Percentiles rank a stretch among this genome's conserved stretches.
phyloP scores from a whole-genome alignment of 1,140 invertebrate genomes.

The Helicoverpa armigera region DNA sequence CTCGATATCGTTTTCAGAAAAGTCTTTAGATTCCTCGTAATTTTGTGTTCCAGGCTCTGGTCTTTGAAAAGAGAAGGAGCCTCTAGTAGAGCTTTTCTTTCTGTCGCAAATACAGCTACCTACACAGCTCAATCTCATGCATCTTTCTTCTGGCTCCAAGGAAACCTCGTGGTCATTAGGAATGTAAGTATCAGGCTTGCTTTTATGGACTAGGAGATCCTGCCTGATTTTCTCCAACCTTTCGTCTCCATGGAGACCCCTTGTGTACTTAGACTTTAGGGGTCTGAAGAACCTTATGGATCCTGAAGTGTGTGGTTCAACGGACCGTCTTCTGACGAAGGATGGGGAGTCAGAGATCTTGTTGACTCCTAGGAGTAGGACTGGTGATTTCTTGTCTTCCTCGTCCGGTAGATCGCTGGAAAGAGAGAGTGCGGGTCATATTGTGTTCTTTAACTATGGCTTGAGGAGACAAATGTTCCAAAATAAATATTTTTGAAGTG shows the following conservation, averaged over 20 bases:
- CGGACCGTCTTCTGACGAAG: conserved; percentile 72
- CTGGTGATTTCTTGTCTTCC: conserved; percentile 83
- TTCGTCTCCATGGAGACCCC: conserved; percentile 80
- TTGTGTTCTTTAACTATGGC: neutral
- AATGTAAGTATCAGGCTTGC: conserved; percentile 79
- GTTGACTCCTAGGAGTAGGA: conserved; percentile 81
- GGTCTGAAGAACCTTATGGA: conserved; percentile 81
- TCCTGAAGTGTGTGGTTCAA: conserved; percentile 73
- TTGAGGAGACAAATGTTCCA: neutral
- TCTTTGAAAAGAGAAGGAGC: conserved; percentile 80
- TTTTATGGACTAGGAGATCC: conserved; percentile 81
- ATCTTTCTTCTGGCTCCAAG: conserved; percentile 71
- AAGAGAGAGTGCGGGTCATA: conserved; percentile 59
- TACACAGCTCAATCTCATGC: conserved; percentile 75
- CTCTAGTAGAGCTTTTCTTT: conserved; percentile 74
- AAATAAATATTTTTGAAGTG: too few relatives aligned
- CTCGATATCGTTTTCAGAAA: conserved; percentile 80
- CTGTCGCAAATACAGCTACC: conserved; percentile 77
- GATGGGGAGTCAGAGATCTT: conserved; percentile 82
- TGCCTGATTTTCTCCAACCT: conserved; percentile 81
- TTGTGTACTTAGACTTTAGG: conserved; percentile 81
- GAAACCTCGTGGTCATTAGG: conserved; percentile 73
- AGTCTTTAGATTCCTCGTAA: conserved; percentile 64
- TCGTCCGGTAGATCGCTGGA: conserved; percentile 82
- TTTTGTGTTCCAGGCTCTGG: conserved; percentile 55